These are phyloP conservation scores for Lysandra bellargus DNA, from an alignment of 2,888 invertebrate genomes.

Conservation along the genomic window DNA sequence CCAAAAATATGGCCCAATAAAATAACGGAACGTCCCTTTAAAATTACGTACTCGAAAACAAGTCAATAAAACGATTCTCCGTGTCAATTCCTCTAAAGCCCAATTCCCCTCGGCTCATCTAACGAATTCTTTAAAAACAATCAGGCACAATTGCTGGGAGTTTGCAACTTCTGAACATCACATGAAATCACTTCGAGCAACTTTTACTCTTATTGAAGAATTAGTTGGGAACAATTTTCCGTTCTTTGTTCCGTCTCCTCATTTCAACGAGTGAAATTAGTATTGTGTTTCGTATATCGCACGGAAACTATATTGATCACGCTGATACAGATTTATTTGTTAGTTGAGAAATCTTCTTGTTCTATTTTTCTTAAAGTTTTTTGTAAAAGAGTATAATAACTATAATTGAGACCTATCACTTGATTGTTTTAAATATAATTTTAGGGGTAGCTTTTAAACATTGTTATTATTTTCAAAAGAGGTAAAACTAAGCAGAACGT, in stretches of 20 bases:
- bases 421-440: not conserved
- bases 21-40: constrained; percentile 13
- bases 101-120: constrained; percentile 16
- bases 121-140: constrained; percentile 31
- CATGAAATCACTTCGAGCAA: constrained; percentile 30
- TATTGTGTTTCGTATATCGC: constrained; percentile 9
- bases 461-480: too few relatives aligned
- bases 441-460: too few relatives aligned
- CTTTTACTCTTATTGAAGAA: constrained; percentile 30
- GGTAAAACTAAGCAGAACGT: too few relatives aligned
- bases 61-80: constrained; percentile 27
- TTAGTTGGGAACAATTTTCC: constrained; percentile 29
- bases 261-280: constrained; percentile 16
- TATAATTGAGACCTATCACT: not conserved
- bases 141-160: constrained; percentile 25
- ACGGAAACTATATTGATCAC: constrained; percentile 9
- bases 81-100: constrained; percentile 19
- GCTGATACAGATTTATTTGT: not conserved
- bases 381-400: not conserved
- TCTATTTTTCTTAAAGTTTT: not conserved
- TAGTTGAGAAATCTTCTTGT: not conserved
- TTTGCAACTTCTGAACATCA: constrained; percentile 31
- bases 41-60: constrained; percentile 27
- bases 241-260: constrained; percentile 20
- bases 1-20: not conserved